Percentiles rank a stretch among this genome's conserved stretches.
Evolutionary conservation across 2,888 invertebrate species (phyloP).

Genomic region (Zygogramma bicolorata): DNA sequence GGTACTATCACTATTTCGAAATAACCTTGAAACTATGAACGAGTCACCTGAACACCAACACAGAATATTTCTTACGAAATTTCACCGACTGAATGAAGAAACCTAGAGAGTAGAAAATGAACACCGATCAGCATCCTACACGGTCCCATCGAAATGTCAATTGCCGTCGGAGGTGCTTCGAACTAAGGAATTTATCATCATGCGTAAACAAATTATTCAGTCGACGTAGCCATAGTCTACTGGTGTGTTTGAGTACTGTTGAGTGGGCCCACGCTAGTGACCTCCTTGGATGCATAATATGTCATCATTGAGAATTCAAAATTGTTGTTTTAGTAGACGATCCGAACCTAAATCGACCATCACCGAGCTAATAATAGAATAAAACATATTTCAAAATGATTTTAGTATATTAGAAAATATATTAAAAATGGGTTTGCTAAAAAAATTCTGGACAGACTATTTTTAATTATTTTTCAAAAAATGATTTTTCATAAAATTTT

Average conservation of each 20-base stretch:
- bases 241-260: neutral
- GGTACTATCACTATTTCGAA: neutral
- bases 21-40: constrained; percentile 2
- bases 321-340: no score
- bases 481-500: no score
- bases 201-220: constrained; percentile 1
- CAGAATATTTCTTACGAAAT: neutral
- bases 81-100: neutral
- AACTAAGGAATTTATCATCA: neutral
- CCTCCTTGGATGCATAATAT: no score
- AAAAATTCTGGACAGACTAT: no score
- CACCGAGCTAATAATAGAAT: no score
- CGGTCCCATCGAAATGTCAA: constrained; percentile 6
- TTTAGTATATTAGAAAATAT: no score
- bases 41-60: neutral
- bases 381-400: no score
- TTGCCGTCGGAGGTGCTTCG: neutral
- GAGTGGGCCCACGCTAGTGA: neutral
- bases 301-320: no score
- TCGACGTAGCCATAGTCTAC: neutral
- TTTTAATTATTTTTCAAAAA: no score
- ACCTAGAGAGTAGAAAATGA: neutral
- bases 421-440: no score
- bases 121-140: neutral
- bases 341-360: no score